These are phyloP conservation scores for Caenorhabditis wallacei DNA, from an alignment of 2,888 invertebrate species.

Conservation along the genomic window DNA sequence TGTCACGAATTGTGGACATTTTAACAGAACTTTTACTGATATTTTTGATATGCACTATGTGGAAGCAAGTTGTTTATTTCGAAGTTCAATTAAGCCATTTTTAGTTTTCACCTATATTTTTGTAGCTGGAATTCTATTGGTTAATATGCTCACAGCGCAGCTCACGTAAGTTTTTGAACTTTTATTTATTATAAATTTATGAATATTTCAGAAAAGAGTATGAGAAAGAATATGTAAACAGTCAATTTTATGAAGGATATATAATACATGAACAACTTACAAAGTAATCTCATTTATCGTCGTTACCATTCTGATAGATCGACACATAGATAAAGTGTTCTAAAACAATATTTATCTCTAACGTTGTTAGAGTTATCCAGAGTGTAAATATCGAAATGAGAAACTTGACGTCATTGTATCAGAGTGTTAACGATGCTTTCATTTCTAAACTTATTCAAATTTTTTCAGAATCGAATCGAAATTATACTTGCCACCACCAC, in stretches of 20 bases:
- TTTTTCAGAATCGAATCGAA: slow-evolving; percentile 12
- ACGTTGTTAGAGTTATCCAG: too few relatives aligned
- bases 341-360: too few relatives aligned
- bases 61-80: slow-evolving; percentile 58
- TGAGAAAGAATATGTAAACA: slow-evolving; percentile 45
- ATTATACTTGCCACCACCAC: slow-evolving; percentile 6
- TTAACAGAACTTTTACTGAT: slow-evolving; percentile 29
- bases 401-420: too few relatives aligned
- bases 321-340: too few relatives aligned
- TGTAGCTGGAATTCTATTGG: slow-evolving; percentile 64
- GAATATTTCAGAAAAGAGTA: slow-evolving; percentile 48
- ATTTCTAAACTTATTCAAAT: too few relatives aligned
- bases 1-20: slow-evolving; percentile 2
- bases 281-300: slow-evolving; percentile 23
- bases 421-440: neutral
- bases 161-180: slow-evolving; percentile 60
- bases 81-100: slow-evolving; percentile 51
- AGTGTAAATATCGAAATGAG: too few relatives aligned
- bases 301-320: too few relatives aligned
- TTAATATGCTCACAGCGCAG: slow-evolving; percentile 69
- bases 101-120: slow-evolving; percentile 69
- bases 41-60: slow-evolving; percentile 52
- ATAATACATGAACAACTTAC: slow-evolving; percentile 46
- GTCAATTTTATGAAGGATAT: slow-evolving; percentile 42
- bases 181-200: neutral